Evolutionary conservation across 2,888 invertebrate species (phyloP).

Genomic region (Megamerina dolium): DNA sequence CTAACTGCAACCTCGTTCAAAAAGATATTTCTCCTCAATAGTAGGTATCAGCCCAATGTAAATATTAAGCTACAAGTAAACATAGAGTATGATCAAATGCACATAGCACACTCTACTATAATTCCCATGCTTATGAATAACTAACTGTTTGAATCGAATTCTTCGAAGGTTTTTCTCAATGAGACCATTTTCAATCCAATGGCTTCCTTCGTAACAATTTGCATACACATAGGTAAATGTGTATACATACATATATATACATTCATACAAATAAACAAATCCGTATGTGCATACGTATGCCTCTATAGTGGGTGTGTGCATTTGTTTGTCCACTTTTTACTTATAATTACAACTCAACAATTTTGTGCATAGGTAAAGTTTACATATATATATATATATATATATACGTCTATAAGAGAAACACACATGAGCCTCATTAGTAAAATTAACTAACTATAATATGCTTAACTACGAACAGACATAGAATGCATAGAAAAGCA

Average conservation of each 20-base stretch:
- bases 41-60: no score
- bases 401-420: neutral
- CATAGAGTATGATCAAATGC: no score
- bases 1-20: no score
- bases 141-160: no score
- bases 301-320: neutral
- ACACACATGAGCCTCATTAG: no score
- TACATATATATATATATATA: neutral
- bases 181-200: slow-evolving; percentile 1
- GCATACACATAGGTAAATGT: neutral
- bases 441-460: no score
- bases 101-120: neutral
- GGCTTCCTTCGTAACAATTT: neutral
- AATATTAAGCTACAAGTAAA: no score
- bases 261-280: neutral
- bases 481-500: no score
- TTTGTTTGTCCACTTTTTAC: neutral
- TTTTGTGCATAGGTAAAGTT: slow-evolving; percentile 1
- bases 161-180: no score
- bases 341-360: neutral
- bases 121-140: neutral
- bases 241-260: neutral
- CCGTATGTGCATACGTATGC: neutral
- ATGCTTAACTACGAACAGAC: no score
- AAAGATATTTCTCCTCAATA: no score